Base-by-base conservation (phyloP, 2,888 invertebrate species). In the Dolichopus griseipennis region DNA sequence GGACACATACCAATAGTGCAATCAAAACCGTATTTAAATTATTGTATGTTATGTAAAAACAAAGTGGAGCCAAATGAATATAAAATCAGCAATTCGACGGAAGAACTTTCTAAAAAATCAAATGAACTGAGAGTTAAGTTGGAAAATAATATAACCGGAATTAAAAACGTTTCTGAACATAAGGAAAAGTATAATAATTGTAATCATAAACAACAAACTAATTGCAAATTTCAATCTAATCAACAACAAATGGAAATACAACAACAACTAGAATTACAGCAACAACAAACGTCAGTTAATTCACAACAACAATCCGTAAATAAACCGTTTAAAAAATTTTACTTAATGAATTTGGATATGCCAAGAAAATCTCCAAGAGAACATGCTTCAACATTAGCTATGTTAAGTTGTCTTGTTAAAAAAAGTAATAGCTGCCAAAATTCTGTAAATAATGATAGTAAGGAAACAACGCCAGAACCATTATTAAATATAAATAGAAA, bases 351-450 rank as follows among this genome's bases (percentile, higher is more conserved):
- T 69, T 70, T 75, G 34, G 80, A 80, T 66, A 72, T 81, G 66
- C 90, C 93, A 0, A 83, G 94, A 62, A 93, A 93, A 76, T 93
- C 92, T 0, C 94, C 94, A 0, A 83, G 94, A 27, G 93, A 93
- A 77, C 93, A 94, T 77, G 93, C 93, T 0, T 93, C 93, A 0
- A 94, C 94, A 0, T 80, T 93, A 69, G 93, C 93, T 0, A 91
- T 93, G 69, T 86, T 93, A 4, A 88, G 89, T 62, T 87, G 88
- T 67, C 79, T 89, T 27, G 81, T 88, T 10, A 84, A 87, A 52
- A 82, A 85, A 66, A 79, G 86, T 34, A 65, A 37, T 41, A 61
- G 27, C 12, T 63, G 27, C 15, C 20, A 22, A 63, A 63, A 27
- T 52, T 52, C 52, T 52, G 52, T 52, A 12, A 52, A 52, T 15